phyloP scores from a whole-genome alignment of 1,140 invertebrate species.

The Mactra quadrangularis region DNA sequence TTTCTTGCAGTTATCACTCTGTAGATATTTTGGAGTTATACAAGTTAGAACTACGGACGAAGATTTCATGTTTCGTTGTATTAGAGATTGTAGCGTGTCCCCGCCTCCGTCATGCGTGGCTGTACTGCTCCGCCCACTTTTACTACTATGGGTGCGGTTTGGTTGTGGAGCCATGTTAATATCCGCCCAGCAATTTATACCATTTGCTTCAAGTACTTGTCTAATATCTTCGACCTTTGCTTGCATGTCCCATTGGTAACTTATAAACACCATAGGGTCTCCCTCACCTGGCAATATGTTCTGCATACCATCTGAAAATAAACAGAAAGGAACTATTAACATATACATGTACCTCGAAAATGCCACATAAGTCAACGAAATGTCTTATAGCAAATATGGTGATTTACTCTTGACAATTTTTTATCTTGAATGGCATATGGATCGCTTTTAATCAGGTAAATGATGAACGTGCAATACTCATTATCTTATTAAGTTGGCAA shows the following conservation, averaged over 20 bases:
- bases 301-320: conserved; percentile 49
- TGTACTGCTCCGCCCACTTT: conserved; percentile 70
- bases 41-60: conserved; percentile 82
- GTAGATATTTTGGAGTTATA: conserved; percentile 84
- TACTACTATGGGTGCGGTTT: conserved; percentile 76
- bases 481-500: too few relatives aligned
- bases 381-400: too few relatives aligned
- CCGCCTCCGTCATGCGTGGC: conserved; percentile 63
- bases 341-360: too few relatives aligned
- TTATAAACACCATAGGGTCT: conserved; percentile 83
- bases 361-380: too few relatives aligned
- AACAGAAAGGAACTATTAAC: too few relatives aligned
- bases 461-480: too few relatives aligned
- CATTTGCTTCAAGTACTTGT: conserved; percentile 81
- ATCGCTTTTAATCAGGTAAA: too few relatives aligned
- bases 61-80: conserved; percentile 80
- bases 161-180: conserved; percentile 77
- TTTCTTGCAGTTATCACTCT: conserved; percentile 84
- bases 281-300: conserved; percentile 54
- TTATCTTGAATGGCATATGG: too few relatives aligned
- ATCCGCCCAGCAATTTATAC: conserved; percentile 84
- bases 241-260: conserved; percentile 85
- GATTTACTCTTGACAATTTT: too few relatives aligned
- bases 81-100: conserved; percentile 77
- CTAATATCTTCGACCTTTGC: conserved; percentile 82